Percentiles rank a stretch among this genome's conserved stretches.
Evolutionary conservation across 2,113 vertebrate species (phyloP).

Genomic region (Sarotherodon lohbergeri): DNA sequence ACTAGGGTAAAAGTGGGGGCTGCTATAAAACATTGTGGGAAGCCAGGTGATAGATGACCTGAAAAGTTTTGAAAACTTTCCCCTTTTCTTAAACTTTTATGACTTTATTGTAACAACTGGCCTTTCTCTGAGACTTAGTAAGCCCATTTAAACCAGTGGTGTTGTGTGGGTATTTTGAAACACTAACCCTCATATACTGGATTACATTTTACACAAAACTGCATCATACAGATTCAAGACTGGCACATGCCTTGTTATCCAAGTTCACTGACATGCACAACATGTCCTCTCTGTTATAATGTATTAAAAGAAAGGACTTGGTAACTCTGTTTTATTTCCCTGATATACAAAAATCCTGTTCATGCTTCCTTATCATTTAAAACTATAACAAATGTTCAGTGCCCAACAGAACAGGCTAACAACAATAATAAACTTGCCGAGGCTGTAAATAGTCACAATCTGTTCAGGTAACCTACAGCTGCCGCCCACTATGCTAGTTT

Average conservation of each 20-base stretch:
- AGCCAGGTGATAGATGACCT: slow-evolving; percentile 39
- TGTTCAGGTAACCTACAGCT: not conserved
- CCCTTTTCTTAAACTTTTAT: slow-evolving; percentile 18
- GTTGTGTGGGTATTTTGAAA: not conserved
- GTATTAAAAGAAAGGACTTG: not conserved
- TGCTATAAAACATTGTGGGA: slow-evolving; percentile 34
- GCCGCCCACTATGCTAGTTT: not conserved
- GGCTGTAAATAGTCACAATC: not conserved
- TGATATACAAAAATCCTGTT: not conserved
- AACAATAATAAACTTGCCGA: not conserved
- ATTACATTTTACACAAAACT: not conserved
- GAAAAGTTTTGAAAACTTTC: slow-evolving; percentile 5
- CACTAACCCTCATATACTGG: not conserved
- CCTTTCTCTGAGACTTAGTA: not conserved
- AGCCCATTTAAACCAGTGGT: not conserved
- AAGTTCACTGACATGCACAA: not conserved
- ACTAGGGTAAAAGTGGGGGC: slow-evolving; percentile 2
- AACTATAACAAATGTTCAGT: not conserved
- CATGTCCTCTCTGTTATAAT: not conserved
- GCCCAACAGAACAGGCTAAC: not conserved
- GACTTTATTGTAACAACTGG: not conserved
- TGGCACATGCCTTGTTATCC: not conserved
- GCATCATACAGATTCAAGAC: not conserved
- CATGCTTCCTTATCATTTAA: not conserved
- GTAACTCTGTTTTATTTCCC: not conserved